A percentile compares a stretch with the other conserved stretches of the same genome.
Evolutionary conservation across 2,888 invertebrate species (phyloP).

Genomic region (Archips xylosteana): DNA sequence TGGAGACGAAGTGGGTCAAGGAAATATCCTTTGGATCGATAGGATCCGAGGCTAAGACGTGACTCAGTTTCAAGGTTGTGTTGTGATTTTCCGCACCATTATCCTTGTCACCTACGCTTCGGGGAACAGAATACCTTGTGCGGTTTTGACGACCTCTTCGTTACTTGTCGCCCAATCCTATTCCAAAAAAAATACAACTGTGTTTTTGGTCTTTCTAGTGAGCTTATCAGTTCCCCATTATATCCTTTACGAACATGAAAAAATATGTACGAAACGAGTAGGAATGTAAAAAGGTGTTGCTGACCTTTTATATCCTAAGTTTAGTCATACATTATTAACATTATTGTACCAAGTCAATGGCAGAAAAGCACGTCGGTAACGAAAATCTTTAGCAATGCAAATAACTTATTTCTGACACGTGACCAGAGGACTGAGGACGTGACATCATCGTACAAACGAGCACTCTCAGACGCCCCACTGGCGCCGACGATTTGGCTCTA

Average conservation of each 20-base stretch:
- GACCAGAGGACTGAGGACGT: constrained; percentile 49
- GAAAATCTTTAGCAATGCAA: constrained; percentile 8
- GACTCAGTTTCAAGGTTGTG: constrained; percentile 44
- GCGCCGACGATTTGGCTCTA: constrained; percentile 55
- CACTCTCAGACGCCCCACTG: constrained; percentile 50
- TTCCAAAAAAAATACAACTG: not conserved
- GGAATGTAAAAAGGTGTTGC: not conserved
- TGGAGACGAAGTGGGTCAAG: constrained; percentile 60
- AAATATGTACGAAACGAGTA: not conserved
- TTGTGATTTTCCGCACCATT: constrained; percentile 46
- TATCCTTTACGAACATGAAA: not conserved
- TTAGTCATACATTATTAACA: not conserved
- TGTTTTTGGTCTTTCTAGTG: not conserved
- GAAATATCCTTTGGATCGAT: constrained; percentile 55
- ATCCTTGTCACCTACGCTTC: constrained; percentile 50
- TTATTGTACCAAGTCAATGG: not conserved
- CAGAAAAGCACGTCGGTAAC: constrained; percentile 6
- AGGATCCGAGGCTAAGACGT: constrained; percentile 48
- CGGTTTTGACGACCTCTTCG: not conserved
- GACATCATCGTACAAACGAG: constrained; percentile 57
- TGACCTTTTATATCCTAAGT: not conserved
- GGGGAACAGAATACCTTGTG: not conserved
- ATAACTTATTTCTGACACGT: constrained; percentile 46
- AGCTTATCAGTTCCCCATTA: not conserved
- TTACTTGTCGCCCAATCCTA: not conserved